These are phyloP conservation scores for Cheumatopsyche charites DNA, from an alignment of 1,140 invertebrate species.

Conservation along the genomic window DNA sequence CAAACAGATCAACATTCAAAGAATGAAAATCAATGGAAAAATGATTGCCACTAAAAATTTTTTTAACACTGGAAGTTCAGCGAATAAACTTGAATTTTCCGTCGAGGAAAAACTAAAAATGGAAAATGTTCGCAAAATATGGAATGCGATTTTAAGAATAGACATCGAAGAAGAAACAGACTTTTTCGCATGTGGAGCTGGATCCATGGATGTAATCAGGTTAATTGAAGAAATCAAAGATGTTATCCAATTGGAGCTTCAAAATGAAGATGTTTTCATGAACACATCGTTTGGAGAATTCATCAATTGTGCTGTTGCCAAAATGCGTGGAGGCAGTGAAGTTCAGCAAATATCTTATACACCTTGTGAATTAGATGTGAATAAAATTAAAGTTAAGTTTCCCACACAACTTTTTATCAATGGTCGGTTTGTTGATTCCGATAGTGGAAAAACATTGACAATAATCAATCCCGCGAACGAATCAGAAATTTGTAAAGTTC, in stretches of 20 bases:
- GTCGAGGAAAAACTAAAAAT: constrained; percentile 75
- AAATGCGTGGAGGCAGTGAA: constrained; percentile 66
- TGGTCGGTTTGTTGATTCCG: constrained; percentile 85
- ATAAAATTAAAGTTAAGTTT: constrained; percentile 85
- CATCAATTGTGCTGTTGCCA: constrained; percentile 68
- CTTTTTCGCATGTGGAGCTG: constrained; percentile 90
- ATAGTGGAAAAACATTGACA: constrained; percentile 67
- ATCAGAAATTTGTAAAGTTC: constrained; percentile 77
- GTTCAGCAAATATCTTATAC: constrained; percentile 69
- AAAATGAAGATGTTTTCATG: constrained; percentile 94
- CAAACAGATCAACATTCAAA: constrained; percentile 69
- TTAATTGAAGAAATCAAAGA: constrained; percentile 93
- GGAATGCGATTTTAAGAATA: constrained; percentile 83
- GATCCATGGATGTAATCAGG: constrained; percentile 96
- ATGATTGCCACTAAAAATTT: constrained; percentile 85
- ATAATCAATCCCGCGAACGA: constrained; percentile 89
- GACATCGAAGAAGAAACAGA: constrained; percentile 82
- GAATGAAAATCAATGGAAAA: constrained; percentile 75
- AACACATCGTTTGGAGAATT: constrained; percentile 88
- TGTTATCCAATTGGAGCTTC: constrained; percentile 73
- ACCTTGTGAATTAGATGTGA: constrained; percentile 75
- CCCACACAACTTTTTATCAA: constrained; percentile 91
- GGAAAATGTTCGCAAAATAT: constrained; percentile 70
- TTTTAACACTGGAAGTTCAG: constrained; percentile 68
- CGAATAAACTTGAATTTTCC: constrained; percentile 72